Evolutionary conservation across 1,140 invertebrate genomes (phyloP).

Genomic region (Drosophila truncata): DNA sequence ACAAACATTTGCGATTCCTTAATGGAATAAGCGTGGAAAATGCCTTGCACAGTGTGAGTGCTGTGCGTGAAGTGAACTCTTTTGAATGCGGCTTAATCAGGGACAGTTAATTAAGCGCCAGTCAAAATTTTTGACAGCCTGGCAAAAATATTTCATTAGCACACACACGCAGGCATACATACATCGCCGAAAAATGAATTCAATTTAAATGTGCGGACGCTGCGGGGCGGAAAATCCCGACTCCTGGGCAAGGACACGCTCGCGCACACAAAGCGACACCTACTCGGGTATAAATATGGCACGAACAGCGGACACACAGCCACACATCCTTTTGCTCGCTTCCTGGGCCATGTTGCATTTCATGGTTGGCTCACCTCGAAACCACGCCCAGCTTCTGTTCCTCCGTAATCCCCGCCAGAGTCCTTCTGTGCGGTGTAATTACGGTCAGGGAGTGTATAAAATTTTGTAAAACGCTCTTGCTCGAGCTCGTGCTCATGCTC

Average conservation of each 20-base stretch:
- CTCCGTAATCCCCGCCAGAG: slow-evolving; percentile 12
- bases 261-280: slow-evolving; percentile 37
- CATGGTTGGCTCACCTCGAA: slow-evolving; percentile 58
- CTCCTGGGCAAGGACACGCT: slow-evolving; percentile 11
- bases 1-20: slow-evolving; percentile 33
- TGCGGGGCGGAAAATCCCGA: slow-evolving; percentile 21
- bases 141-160: slow-evolving; percentile 41
- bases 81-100: slow-evolving; percentile 43
- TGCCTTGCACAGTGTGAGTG: neutral
- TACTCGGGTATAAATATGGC: slow-evolving; percentile 32
- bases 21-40: slow-evolving; percentile 14
- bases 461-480: slow-evolving; percentile 67
- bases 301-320: slow-evolving; percentile 8
- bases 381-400: slow-evolving; percentile 43
- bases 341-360: slow-evolving; percentile 62
- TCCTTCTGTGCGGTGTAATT: slow-evolving; percentile 68
- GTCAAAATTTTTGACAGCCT: slow-evolving; percentile 37
- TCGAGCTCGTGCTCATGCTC: neutral
- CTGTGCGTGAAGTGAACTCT: slow-evolving; percentile 17
- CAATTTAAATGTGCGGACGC: slow-evolving; percentile 39
- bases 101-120: slow-evolving; percentile 51
- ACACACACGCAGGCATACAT: slow-evolving; percentile 10
- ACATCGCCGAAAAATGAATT: slow-evolving; percentile 30
- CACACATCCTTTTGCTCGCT: slow-evolving; percentile 23
- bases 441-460: slow-evolving; percentile 73